phyloP scores from a whole-genome alignment of 2,113 vertebrate species.

The Sinocyclocheilus maitianheensis region DNA sequence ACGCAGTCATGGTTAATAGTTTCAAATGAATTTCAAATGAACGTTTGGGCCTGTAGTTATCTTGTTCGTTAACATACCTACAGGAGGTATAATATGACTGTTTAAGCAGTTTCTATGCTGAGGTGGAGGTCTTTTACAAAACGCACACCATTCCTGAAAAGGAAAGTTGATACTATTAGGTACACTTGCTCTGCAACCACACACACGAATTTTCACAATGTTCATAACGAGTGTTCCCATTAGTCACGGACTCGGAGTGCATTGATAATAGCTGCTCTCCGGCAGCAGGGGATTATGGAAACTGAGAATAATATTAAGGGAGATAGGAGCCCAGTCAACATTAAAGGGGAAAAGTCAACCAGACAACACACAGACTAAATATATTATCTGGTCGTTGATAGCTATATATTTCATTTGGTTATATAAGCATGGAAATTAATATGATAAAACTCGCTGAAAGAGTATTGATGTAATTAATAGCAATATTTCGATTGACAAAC shows the following conservation, averaged over 20 bases:
- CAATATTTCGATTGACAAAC: neutral
- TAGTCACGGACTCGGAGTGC: conserved; percentile 6
- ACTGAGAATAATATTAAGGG: conserved; percentile 19
- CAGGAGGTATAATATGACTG: neutral
- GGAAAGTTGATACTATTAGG: neutral
- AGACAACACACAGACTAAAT: neutral
- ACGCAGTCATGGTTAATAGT: conserved; percentile 26
- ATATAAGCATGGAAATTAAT: neutral
- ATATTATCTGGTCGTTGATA: neutral
- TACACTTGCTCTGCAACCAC: neutral
- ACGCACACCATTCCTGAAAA: neutral
- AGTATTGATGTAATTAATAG: neutral
- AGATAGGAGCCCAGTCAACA: neutral
- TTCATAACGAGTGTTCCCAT: neutral
- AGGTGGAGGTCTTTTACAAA: neutral
- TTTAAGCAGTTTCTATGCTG: neutral
- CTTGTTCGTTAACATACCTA: conserved; percentile 11
- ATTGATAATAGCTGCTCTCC: neutral
- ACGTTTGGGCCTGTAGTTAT: neutral
- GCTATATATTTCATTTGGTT: neutral
- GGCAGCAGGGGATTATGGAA: neutral
- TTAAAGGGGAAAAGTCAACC: neutral
- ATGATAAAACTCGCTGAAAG: neutral
- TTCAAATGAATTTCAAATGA: conserved; percentile 10
- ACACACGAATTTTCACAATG: neutral